Evolutionary conservation across 2,797 vertebrate species (phyloP).

Genomic region (Eutrigla gurnardus): DNA sequence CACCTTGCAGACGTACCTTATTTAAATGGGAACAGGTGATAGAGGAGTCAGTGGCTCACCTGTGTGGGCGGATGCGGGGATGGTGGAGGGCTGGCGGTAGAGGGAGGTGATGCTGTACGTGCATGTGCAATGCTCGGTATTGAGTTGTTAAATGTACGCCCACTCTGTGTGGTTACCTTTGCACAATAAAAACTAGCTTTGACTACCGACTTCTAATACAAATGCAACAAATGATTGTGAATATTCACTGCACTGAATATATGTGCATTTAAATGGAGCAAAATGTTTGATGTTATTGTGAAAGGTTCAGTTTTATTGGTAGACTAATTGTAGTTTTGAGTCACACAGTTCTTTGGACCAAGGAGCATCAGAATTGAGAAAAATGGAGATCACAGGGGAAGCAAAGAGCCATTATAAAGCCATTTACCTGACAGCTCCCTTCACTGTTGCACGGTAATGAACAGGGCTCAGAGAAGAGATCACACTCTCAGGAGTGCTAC

Average conservation of each 20-base stretch:
- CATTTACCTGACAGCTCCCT: conserved; percentile 74
- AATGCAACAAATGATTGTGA: conserved; percentile 8
- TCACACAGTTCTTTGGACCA: conserved; percentile 46
- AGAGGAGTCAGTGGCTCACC: conserved; percentile 18
- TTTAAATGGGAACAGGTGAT: conserved; percentile 30
- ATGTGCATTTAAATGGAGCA: neutral
- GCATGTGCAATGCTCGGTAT: neutral
- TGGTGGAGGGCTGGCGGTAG: neutral
- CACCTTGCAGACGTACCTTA: conserved; percentile 18
- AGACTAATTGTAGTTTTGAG: conserved; percentile 45
- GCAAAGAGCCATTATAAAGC: conserved; percentile 79
- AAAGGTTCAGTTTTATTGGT: conserved; percentile 36
- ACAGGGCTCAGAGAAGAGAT: conserved; percentile 70
- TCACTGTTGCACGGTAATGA: conserved; percentile 71
- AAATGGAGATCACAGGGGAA: conserved; percentile 70
- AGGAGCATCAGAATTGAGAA: conserved; percentile 63
- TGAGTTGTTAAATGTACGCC: conserved; percentile 2
- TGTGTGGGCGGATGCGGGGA: conserved; percentile 7
- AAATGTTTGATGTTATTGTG: conserved; percentile 17
- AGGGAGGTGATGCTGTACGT: neutral
- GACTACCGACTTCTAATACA: neutral
- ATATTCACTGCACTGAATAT: neutral
- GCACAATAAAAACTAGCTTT: neutral
- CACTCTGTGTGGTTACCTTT: conserved; percentile 2
- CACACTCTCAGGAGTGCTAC: conserved; percentile 65